Evolutionary conservation across 92 coral and sea anemone genomes (phyloP), one percentile per base, ranked within the genome.

Genomic region (Pocillopora grandis): DNA sequence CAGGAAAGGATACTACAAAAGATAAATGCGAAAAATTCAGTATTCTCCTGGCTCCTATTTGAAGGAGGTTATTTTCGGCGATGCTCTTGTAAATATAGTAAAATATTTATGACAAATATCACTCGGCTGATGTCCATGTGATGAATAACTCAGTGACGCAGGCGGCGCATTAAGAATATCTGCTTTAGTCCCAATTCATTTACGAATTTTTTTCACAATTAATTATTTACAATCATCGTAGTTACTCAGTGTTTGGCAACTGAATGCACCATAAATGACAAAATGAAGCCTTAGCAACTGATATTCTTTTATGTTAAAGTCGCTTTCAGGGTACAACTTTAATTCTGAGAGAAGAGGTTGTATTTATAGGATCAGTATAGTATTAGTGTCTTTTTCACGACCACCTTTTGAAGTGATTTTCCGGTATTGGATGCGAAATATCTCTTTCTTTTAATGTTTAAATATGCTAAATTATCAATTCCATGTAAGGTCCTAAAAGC

Each of bases 71-170:
- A 80, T 80, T 80, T 80, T n/a, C 49, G 61, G 65, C 57, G 21
- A 16, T 55, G 64, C 66, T 55, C 42, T 57, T 27, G 16, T 18
- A 3, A 57, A 31, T n/a, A 33, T 55, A 27, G 13, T 70, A 27
- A 71, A 80, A 80, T 80, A 80, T 80, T 68, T 58, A 80, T 80
- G 56, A 21, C 9, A 65, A 77, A 49, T 23, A 23, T 76, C 52
- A 3, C 4, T 42, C n/a, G 57, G 66, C 58, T 18, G 64, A 27
- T 35, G 63, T 80, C 12, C 58, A 20, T 10, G 35, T 20, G 15
- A 67, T 19, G 72, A 31, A 27, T 27, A 27, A 62, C 48, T 18
- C 23, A 33, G 36, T 80, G 77, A 70, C 85, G 85, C 36, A 36
- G 27, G 12, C 58, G 4, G 10, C 17, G 20, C 76, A 20, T 19